Conservation (phyloP, 2,888 invertebrate genomes). For the Phyto melanocephala region DNA sequence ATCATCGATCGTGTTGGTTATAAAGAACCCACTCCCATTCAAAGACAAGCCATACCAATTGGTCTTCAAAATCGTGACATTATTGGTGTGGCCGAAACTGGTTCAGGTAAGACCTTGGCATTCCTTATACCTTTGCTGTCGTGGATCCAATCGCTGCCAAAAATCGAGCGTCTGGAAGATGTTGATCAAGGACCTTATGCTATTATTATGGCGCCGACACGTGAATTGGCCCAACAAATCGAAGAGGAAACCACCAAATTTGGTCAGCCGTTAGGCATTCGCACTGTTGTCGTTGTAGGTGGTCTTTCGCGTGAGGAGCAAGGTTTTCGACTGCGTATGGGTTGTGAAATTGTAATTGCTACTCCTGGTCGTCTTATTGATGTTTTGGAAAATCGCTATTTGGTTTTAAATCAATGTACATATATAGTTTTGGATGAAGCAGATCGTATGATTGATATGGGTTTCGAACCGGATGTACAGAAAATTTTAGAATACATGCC, state of each 20-base stretch:
- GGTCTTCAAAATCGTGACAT: constrained; percentile 96
- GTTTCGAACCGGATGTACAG: constrained; percentile 98
- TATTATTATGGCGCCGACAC: constrained; percentile 99
- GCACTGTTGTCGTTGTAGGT: constrained; percentile 98
- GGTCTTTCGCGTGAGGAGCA: constrained; percentile 98
- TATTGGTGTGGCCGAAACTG: constrained; percentile 99
- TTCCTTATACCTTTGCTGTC: constrained; percentile 97
- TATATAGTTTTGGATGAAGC: constrained; percentile 98
- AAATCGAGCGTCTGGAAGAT: constrained; percentile 94
- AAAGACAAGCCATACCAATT: constrained; percentile 99
- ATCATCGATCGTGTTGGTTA: constrained; percentile 97
- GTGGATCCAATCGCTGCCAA: constrained; percentile 99
- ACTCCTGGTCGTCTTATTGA: constrained; percentile 99
- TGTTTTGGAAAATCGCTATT: constrained; percentile 97
- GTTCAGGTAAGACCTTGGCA: constrained; percentile 98
- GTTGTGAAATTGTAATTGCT: constrained; percentile 99
- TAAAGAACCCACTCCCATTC: constrained; percentile 99
- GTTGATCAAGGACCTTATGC: constrained; percentile 98
- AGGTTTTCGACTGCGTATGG: constrained; percentile 96
- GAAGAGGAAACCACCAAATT: constrained; percentile 99
- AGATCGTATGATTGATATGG: constrained; percentile 99
- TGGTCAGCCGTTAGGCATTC: constrained; percentile 93
- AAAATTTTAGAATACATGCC: constrained; percentile 99
- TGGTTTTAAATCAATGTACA: constrained; percentile 97
- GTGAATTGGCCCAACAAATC: constrained; percentile 99